These are phyloP conservation scores for Helicolenus hilgendorfi DNA, from an alignment of 2,797 vertebrate genomes.

Conservation along the genomic window DNA sequence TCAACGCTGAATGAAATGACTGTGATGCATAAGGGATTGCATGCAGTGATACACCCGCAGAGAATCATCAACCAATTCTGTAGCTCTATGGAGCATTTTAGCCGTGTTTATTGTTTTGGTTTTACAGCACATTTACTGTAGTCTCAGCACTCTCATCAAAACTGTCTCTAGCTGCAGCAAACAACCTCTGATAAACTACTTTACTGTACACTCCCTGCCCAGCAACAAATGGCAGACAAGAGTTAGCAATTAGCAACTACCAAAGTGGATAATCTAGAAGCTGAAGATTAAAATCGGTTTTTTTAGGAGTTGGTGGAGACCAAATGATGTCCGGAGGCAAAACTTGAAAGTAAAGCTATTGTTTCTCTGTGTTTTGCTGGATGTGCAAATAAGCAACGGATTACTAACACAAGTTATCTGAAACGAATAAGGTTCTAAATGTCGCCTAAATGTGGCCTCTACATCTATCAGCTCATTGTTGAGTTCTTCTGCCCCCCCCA, in stretches of 20 bases:
- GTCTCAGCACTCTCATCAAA: not conserved
- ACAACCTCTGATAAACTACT: not conserved
- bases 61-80: not conserved
- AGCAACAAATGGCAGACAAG: not conserved
- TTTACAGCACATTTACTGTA: not conserved
- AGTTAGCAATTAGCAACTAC: not conserved
- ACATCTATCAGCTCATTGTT: not conserved
- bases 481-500: not conserved
- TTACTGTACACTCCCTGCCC: not conserved
- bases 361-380: not conserved
- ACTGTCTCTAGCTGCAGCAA: not conserved
- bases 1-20: not conserved
- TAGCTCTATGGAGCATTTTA: not conserved
- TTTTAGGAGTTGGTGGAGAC: not conserved
- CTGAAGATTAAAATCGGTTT: not conserved
- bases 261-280: not conserved
- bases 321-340: not conserved
- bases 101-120: not conserved
- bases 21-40: not conserved
- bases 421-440: not conserved
- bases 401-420: not conserved
- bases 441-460: not conserved
- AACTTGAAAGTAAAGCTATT: not conserved
- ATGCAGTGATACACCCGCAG: not conserved
- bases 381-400: not conserved